These are phyloP conservation scores for Zhuqinia jingwanae DNA, from an alignment of 2,888 invertebrate species.

Conservation along the genomic window DNA sequence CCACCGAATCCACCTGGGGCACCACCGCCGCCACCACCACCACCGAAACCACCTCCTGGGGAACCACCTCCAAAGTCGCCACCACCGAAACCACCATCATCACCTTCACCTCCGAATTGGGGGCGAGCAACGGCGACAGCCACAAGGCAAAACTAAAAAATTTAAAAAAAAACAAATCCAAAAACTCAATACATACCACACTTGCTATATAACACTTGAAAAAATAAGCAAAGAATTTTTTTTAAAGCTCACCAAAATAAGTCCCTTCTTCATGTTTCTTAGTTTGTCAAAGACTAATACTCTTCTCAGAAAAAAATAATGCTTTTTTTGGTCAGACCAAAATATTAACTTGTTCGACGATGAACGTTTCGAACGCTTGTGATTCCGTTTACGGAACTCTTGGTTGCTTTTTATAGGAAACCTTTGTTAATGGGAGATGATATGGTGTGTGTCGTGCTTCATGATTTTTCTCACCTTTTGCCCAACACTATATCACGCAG, in stretches of 20 bases:
- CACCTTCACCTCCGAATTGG: conserved; percentile 69
- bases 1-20: conserved; percentile 46
- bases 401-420: conserved; percentile 59
- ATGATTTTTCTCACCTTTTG: conserved; percentile 60
- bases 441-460: conserved; percentile 54
- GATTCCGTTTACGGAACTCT: conserved; percentile 55
- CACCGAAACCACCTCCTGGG: conserved; percentile 51
- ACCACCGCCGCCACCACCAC: conserved; percentile 65
- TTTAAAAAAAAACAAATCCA: background rate
- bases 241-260: conserved; percentile 62
- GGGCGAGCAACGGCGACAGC: conserved; percentile 73
- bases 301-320: conserved; percentile 35
- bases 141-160: conserved; percentile 73
- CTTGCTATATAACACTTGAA: no score
- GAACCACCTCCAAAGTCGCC: conserved; percentile 66
- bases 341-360: conserved; percentile 35
- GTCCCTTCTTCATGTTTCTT: conserved; percentile 68
- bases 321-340: background rate
- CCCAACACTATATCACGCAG: conserved; percentile 34
- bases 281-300: background rate
- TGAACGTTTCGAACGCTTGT: conserved; percentile 45
- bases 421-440: conserved; percentile 55
- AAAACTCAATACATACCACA: background rate
- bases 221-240: background rate
- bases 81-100: conserved; percentile 57